Percentiles rank a stretch among this genome's conserved stretches.
Evolutionary conservation across 2,888 invertebrate species (phyloP).

Genomic region (Antitype chi): DNA sequence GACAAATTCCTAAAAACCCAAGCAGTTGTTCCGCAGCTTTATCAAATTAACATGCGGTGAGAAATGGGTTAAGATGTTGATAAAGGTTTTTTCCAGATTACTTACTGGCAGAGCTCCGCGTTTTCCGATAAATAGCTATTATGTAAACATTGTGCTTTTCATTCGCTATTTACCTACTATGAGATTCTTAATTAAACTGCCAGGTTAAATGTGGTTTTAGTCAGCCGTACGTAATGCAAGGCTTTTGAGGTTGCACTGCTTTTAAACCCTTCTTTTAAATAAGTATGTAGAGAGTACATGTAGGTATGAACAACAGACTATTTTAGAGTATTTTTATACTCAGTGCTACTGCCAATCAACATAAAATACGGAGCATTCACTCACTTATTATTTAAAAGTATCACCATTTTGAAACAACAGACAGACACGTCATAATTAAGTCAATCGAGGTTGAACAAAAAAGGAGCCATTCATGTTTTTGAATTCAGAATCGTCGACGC

Average conservation of each 20-base stretch:
- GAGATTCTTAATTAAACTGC: constrained; percentile 25
- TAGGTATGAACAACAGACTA: neutral
- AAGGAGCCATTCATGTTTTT: constrained; percentile 39
- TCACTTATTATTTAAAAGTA: constrained; percentile 5
- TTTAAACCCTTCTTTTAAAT: neutral
- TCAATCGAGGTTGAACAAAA: constrained; percentile 39
- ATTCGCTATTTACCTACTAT: constrained; percentile 30
- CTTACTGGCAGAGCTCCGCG: constrained; percentile 18
- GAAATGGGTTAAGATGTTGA: constrained; percentile 63
- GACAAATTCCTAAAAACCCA: constrained; percentile 61
- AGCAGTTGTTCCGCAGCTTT: constrained; percentile 58
- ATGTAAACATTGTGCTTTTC: constrained; percentile 18
- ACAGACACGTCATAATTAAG: constrained; percentile 40
- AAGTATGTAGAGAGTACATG: neutral
- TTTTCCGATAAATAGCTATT: constrained; percentile 44
- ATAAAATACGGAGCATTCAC: neutral
- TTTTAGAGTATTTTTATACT: neutral
- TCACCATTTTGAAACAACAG: constrained; percentile 32
- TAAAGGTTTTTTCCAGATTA: constrained; percentile 58
- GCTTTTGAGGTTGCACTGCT: neutral
- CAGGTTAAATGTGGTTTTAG: neutral
- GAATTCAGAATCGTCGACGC: constrained; percentile 47
- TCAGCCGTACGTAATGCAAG: neutral
- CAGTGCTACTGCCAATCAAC: neutral
- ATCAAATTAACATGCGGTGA: constrained; percentile 67